Conservation (phyloP, 2,797 vertebrate species). For the Clamator glandarius region DNA sequence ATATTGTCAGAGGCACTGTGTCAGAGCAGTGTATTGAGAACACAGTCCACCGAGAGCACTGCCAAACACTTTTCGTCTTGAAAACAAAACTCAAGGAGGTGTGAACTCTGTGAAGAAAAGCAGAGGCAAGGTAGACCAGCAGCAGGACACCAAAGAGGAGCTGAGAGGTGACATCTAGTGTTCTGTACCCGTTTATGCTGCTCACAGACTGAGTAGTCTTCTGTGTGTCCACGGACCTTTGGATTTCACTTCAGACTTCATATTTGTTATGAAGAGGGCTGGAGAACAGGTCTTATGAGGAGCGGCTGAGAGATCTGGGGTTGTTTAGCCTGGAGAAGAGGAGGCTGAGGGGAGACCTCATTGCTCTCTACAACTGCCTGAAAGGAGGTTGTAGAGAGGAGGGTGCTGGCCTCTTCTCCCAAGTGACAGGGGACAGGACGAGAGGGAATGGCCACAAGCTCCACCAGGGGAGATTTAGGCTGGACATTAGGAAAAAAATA, state of each 20-base stretch:
- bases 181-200: neutral
- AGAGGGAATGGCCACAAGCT: too few species aligned
- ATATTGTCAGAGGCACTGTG: neutral
- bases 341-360: too few species aligned
- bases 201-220: neutral
- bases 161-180: too few species aligned
- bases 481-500: too few species aligned
- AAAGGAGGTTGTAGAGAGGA: too few species aligned
- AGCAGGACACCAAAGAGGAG: rapidly evolving
- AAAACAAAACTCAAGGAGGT: neutral
- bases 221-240: neutral
- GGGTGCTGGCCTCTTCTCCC: too few species aligned
- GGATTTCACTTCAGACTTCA: neutral
- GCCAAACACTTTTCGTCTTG: neutral
- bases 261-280: neutral
- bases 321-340: too few species aligned
- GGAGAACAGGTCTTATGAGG: too few species aligned
- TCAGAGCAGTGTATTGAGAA: neutral
- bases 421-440: too few species aligned
- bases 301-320: too few species aligned
- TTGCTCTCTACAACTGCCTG: too few species aligned
- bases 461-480: too few species aligned
- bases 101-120: neutral
- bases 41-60: neutral
- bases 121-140: neutral